Evolutionary conservation across 2,797 vertebrate genomes (phyloP).

Genomic region (Chelon auratus): DNA sequence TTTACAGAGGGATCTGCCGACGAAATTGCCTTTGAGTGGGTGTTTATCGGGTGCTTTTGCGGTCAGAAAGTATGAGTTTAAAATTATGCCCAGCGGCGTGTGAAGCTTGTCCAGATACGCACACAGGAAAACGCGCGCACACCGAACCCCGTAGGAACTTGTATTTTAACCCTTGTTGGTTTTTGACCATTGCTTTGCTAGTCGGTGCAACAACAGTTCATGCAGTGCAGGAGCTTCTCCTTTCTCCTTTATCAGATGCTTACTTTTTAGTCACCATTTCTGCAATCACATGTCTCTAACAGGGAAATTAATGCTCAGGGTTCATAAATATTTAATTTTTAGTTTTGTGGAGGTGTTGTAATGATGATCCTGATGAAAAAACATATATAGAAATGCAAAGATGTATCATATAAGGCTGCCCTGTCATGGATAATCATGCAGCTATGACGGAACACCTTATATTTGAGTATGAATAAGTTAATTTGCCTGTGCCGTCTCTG

Average conservation of each 20-base stretch:
- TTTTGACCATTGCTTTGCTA: conserved; percentile 13
- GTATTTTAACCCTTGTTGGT: conserved; percentile 29
- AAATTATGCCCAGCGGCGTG: conserved; percentile 20
- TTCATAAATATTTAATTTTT: neutral
- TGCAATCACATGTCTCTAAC: too few species aligned
- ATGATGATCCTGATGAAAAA: too few species aligned
- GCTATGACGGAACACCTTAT: neutral
- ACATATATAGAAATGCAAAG: too few species aligned
- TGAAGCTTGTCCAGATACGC: conserved; percentile 17
- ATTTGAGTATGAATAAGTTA: too few species aligned
- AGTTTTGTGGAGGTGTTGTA: neutral
- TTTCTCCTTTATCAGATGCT: conserved; percentile 5
- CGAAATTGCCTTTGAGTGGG: conserved; percentile 47
- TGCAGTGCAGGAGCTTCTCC: conserved; percentile 7
- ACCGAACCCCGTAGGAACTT: neutral
- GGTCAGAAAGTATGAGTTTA: conserved; percentile 13
- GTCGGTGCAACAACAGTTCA: conserved; percentile 17
- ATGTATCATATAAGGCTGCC: too few species aligned
- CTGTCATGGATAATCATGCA: too few species aligned
- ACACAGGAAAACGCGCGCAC: neutral
- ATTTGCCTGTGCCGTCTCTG: neutral
- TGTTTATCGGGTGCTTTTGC: conserved; percentile 20
- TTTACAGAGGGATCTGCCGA: conserved; percentile 5
- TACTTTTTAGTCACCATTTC: neutral
- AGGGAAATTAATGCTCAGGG: neutral